These are phyloP conservation scores for Cyclargus thomasi DNA, from an alignment of 1,140 invertebrate species.

Conservation along the genomic window DNA sequence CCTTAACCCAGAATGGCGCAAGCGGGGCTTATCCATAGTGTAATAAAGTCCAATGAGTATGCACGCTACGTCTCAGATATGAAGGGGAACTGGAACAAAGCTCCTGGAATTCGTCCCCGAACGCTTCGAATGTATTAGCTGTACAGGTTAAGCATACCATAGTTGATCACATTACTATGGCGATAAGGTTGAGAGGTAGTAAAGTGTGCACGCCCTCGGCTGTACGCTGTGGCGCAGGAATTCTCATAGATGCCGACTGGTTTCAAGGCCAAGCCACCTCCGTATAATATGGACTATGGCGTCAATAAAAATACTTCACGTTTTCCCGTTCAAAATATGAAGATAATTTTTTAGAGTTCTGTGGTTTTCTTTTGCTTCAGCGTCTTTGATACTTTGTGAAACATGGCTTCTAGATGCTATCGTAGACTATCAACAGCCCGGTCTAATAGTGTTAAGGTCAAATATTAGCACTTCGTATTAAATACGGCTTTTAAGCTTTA, in stretches of 20 bases:
- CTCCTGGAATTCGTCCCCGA: slow-evolving; percentile 28
- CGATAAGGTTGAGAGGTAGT: background rate
- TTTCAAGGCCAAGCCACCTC: slow-evolving; percentile 29
- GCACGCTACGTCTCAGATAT: slow-evolving; percentile 35
- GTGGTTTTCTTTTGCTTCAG: too few species aligned
- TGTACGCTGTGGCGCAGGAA: slow-evolving; percentile 32
- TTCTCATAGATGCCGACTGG: slow-evolving; percentile 37
- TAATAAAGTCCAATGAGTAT: slow-evolving; percentile 35
- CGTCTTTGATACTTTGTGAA: too few species aligned
- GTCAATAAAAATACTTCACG: slow-evolving; percentile 8
- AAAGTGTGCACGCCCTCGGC: background rate
- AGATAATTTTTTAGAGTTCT: background rate
- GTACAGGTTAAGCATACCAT: slow-evolving; percentile 13
- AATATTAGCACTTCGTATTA: too few species aligned
- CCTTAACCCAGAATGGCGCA: too few species aligned
- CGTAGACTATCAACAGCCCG: too few species aligned
- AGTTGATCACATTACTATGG: background rate
- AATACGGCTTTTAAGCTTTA: too few species aligned
- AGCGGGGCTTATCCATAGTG: background rate
- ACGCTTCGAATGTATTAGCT: slow-evolving; percentile 40
- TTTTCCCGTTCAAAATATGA: background rate
- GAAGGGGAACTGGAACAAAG: slow-evolving; percentile 31
- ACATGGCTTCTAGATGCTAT: too few species aligned
- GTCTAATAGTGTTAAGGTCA: too few species aligned
- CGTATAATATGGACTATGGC: slow-evolving; percentile 10